These are phyloP conservation scores for Haliclona indistincta DNA, from an alignment of 37 sponge, comb jelly and placozoan genomes.

Conservation along the genomic window DNA sequence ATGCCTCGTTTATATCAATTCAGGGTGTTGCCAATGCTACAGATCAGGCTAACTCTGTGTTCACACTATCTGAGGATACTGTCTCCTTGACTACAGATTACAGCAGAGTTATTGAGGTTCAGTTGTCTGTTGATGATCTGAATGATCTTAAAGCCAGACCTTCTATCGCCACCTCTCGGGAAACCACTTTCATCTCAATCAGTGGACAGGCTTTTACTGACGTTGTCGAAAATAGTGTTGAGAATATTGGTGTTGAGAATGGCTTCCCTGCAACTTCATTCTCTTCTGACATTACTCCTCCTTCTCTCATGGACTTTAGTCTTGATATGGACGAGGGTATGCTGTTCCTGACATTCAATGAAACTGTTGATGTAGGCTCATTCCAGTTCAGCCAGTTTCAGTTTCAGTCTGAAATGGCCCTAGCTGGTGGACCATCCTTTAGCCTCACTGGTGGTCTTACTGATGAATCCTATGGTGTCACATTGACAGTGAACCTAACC, in stretches of 20 bases:
- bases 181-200: conserved; percentile 63
- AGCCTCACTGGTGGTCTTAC: conserved; percentile 43
- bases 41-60: background rate
- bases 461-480: conserved; percentile 29
- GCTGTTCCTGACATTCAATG: conserved; percentile 67
- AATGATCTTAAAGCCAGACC: conserved; percentile 57
- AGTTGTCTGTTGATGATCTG: conserved; percentile 61
- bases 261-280: conserved; percentile 33
- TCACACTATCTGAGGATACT: conserved; percentile 27
- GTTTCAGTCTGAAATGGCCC: conserved; percentile 18
- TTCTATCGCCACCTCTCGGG: conserved; percentile 53
- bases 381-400: conserved; percentile 36
- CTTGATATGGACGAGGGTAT: conserved; percentile 62
- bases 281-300: conserved; percentile 39
- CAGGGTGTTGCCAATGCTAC: conserved; percentile 54
- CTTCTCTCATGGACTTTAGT: conserved; percentile 59
- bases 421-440: conserved; percentile 10
- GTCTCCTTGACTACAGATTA: conserved; percentile 10
- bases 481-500: conserved; percentile 16
- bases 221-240: conserved; percentile 39
- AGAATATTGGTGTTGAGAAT: conserved; percentile 9
- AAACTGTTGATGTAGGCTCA: conserved; percentile 67
- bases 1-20: conserved; percentile 42
- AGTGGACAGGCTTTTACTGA: conserved; percentile 52
- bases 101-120: conserved; percentile 42